Conservation (phyloP, 2,113 vertebrate species). For the Nymphicus hollandicus region DNA sequence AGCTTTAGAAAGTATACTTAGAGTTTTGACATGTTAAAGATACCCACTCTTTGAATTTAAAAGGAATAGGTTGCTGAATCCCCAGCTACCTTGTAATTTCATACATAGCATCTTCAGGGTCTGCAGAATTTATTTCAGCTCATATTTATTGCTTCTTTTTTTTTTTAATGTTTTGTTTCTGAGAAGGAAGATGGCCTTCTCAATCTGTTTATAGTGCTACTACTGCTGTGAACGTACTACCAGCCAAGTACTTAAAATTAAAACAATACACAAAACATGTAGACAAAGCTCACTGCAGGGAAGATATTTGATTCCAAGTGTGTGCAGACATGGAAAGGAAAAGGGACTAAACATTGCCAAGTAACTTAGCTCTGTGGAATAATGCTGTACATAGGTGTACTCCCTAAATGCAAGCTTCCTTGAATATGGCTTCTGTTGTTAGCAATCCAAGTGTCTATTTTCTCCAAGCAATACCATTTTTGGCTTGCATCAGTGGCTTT, state of each 20-base stretch:
- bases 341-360: not conserved
- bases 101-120: not conserved
- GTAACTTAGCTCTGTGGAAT: not conserved
- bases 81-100: not conserved
- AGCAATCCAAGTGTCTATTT: not conserved
- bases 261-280: not conserved
- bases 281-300: not conserved
- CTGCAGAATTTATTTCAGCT: not conserved
- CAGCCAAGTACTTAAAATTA: slow-evolving; percentile 2
- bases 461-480: not conserved
- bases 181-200: not conserved
- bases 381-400: not conserved
- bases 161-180: not conserved
- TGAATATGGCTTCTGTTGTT: not conserved
- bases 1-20: not conserved
- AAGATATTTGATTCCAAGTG: not conserved
- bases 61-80: not conserved
- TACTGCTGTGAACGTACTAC: not conserved
- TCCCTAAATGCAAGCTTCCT: not conserved
- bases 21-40: not conserved
- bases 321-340: not conserved
- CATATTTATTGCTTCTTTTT: not conserved
- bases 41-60: not conserved
- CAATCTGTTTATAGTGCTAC: not conserved
- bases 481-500: not conserved